phyloP scores from a whole-genome alignment of 2,888 invertebrate genomes.

The Chymomyza fuscimana region DNA sequence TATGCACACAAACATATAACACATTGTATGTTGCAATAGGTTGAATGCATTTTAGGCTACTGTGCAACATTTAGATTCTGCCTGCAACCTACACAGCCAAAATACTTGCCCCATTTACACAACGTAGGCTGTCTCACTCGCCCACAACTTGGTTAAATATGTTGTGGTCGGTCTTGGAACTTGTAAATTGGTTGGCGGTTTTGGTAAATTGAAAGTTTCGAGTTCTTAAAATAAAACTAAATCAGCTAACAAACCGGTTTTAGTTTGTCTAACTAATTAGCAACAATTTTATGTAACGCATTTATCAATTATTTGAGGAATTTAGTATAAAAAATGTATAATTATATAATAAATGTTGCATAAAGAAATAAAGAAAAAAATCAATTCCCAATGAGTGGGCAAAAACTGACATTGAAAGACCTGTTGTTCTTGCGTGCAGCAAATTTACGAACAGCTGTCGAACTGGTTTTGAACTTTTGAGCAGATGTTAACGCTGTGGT shows the following conservation, averaged over 20 bases:
- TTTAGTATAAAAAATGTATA: neutral
- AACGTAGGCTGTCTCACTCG: neutral
- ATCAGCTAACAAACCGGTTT: neutral
- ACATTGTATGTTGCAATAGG: too few relatives aligned
- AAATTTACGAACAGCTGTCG: constrained; percentile 44
- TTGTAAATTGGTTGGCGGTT: neutral
- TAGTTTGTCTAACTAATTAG: neutral
- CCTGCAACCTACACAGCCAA: neutral
- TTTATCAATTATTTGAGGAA: constrained; percentile 40
- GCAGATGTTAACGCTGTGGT: constrained; percentile 52
- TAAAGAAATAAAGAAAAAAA: neutral
- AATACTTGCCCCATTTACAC: neutral
- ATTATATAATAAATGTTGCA: neutral
- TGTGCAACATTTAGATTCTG: neutral
- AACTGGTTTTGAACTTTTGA: constrained; percentile 54
- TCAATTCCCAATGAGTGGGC: constrained; percentile 57
- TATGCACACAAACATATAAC: too few relatives aligned
- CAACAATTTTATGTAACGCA: constrained; percentile 32
- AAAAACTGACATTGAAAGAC: constrained; percentile 43
- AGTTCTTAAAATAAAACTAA: neutral
- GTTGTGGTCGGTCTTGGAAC: neutral
- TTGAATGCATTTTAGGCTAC: neutral
- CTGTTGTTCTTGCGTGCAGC: constrained; percentile 26
- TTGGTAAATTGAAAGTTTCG: constrained; percentile 16
- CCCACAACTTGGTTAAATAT: neutral